Conservation (phyloP, 2,888 invertebrate genomes). For the Oscheius onirici region DNA sequence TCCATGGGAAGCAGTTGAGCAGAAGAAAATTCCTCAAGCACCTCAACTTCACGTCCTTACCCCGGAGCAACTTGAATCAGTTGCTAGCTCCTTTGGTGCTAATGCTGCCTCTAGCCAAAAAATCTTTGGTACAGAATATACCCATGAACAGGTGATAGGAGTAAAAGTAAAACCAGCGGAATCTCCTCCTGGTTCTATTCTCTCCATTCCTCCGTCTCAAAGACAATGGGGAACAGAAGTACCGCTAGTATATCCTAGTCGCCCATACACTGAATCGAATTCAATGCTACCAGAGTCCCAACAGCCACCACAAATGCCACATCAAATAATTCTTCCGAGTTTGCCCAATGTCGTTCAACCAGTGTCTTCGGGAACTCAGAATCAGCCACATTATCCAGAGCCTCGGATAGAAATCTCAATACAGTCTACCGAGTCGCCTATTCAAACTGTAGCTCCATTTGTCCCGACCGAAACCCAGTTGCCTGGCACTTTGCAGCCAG, state of each 20-base stretch:
- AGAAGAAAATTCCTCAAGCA: not conserved
- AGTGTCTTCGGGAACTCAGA: conserved; percentile 12
- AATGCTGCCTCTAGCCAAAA: conserved; percentile 1
- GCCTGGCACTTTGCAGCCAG: conserved; percentile 5
- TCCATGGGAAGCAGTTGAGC: conserved; percentile 19
- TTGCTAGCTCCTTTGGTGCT: conserved; percentile 7
- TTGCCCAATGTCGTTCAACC: conserved; percentile 7
- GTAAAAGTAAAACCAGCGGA: conserved; percentile 7
- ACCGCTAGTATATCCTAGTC: not conserved
- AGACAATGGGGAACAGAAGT: conserved; percentile 14
- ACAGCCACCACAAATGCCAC: not conserved
- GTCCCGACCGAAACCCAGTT: not conserved
- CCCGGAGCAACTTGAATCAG: conserved; percentile 13
- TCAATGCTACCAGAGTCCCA: not conserved
- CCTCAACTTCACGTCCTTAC: conserved; percentile 1
- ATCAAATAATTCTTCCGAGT: not conserved
- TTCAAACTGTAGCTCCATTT: conserved; percentile 4
- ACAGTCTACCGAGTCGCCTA: not conserved
- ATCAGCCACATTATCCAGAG: not conserved
- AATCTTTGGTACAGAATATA: no score
- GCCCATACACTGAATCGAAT: no score
- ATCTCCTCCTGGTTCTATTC: not conserved
- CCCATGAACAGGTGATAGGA: not conserved
- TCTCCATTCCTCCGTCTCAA: conserved; percentile 1
- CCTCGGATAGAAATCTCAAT: not conserved